phyloP scores from a whole-genome alignment of 2,888 invertebrate genomes.

The Ophraella communa region DNA sequence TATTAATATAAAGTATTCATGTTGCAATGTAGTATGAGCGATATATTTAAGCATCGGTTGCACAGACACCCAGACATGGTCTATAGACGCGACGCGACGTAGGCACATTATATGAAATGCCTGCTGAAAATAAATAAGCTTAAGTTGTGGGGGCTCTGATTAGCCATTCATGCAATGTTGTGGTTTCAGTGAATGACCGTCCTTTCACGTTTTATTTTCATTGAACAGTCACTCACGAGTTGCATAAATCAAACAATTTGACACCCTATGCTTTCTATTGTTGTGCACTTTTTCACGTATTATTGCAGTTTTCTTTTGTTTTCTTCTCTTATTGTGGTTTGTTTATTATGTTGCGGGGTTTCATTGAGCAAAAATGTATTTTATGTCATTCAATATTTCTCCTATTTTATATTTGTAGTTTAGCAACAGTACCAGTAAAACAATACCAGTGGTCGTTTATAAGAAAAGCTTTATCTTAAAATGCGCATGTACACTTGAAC shows the following conservation, averaged over 20 bases:
- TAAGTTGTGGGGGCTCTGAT: conserved; percentile 18
- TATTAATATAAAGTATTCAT: neutral
- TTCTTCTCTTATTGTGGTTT: neutral
- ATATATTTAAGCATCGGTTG: neutral
- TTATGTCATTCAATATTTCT: neutral
- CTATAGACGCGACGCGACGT: conserved; percentile 1
- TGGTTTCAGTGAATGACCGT: conserved; percentile 30
- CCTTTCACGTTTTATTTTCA: conserved; percentile 33
- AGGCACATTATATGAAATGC: conserved; percentile 2
- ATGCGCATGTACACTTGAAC: too few relatives aligned
- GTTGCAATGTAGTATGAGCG: neutral
- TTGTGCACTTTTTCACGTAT: conserved; percentile 25
- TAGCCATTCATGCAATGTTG: conserved; percentile 33
- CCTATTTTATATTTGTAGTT: neutral
- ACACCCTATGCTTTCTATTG: conserved; percentile 21
- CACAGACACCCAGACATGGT: neutral
- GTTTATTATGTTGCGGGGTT: neutral
- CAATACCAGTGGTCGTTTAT: too few relatives aligned
- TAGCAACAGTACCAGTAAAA: neutral
- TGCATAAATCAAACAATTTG: conserved; percentile 29
- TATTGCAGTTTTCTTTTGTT: conserved; percentile 5
- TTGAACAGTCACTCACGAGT: conserved; percentile 31
- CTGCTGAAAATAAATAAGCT: conserved; percentile 26
- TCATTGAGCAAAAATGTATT: neutral
- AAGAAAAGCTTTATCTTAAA: too few relatives aligned